These are phyloP conservation scores for Dryas iulia DNA, from an alignment of 1,140 invertebrate species.

Conservation along the genomic window DNA sequence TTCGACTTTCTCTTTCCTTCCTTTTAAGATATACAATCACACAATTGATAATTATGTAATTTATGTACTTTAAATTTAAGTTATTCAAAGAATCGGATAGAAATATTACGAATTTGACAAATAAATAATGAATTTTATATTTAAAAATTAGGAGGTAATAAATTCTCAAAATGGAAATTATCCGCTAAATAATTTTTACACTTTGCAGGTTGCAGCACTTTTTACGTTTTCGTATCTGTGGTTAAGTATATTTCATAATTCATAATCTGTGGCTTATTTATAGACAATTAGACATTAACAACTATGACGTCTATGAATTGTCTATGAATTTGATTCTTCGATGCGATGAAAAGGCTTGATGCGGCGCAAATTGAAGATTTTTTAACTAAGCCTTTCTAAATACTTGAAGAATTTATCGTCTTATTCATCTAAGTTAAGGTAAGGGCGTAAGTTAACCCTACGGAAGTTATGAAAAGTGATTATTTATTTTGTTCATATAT, in stretches of 20 bases:
- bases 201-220: too few relatives aligned
- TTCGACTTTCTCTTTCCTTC: too few relatives aligned
- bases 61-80: too few relatives aligned
- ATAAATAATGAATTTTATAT: too few relatives aligned
- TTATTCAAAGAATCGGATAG: too few relatives aligned
- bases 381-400: conserved; percentile 54
- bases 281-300: neutral
- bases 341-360: conserved; percentile 55
- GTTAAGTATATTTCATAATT: neutral
- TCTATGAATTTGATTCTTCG: conserved; percentile 50
- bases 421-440: conserved; percentile 76
- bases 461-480: conserved; percentile 75
- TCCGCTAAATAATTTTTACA: too few relatives aligned
- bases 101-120: too few relatives aligned
- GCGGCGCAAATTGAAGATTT: conserved; percentile 71
- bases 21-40: too few relatives aligned
- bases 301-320: conserved; percentile 21
- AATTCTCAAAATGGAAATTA: too few relatives aligned
- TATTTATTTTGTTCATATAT: conserved; percentile 76
- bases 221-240: too few relatives aligned
- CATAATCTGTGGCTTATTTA: neutral
- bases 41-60: too few relatives aligned
- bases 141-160: too few relatives aligned
- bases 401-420: conserved; percentile 74
- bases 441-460: conserved; percentile 76